Evolutionary conservation across 2,113 vertebrate genomes (phyloP).

Genomic region (Pterophyllum scalare): DNA sequence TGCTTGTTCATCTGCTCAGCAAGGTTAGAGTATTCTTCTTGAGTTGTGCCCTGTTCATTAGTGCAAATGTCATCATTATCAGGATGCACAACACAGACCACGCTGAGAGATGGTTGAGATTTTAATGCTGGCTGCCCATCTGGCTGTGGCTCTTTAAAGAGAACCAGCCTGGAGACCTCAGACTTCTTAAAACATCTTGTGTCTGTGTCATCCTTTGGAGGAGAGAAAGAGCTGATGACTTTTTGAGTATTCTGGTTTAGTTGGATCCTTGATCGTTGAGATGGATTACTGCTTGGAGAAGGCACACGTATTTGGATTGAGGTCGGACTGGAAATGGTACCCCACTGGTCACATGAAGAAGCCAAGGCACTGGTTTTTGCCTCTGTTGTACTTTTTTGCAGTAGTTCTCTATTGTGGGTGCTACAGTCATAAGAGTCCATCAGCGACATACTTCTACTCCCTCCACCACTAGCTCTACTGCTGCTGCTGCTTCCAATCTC

Average conservation of each 20-base stretch:
- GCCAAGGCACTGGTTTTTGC: conserved; percentile 34
- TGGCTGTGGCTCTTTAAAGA: conserved; percentile 30
- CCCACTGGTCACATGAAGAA: conserved; percentile 3
- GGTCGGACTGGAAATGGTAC: neutral
- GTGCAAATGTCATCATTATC: neutral
- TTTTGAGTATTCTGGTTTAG: neutral
- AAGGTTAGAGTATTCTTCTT: neutral
- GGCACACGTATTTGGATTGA: neutral
- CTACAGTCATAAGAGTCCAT: conserved; percentile 5
- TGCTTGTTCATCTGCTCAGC: neutral
- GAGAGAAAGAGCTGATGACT: neutral
- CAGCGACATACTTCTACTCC: neutral
- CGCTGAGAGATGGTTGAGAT: neutral
- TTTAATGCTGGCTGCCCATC: neutral
- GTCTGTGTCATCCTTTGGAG: conserved; percentile 42
- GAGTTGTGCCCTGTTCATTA: neutral
- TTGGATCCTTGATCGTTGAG: neutral
- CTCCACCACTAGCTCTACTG: neutral
- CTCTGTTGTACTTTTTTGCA: conserved; percentile 57
- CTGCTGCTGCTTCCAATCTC: conserved; percentile 46
- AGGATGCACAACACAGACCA: conserved; percentile 39
- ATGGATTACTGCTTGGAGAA: neutral
- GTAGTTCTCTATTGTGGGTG: conserved; percentile 49
- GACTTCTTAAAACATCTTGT: conserved; percentile 13
- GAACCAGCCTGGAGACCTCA: conserved; percentile 35